A percentile compares a stretch with the other conserved stretches of the same genome.
These are phyloP conservation scores for Aphaenogaster rudis DNA, from an alignment of 1,140 invertebrate species.

Conservation along the genomic window DNA sequence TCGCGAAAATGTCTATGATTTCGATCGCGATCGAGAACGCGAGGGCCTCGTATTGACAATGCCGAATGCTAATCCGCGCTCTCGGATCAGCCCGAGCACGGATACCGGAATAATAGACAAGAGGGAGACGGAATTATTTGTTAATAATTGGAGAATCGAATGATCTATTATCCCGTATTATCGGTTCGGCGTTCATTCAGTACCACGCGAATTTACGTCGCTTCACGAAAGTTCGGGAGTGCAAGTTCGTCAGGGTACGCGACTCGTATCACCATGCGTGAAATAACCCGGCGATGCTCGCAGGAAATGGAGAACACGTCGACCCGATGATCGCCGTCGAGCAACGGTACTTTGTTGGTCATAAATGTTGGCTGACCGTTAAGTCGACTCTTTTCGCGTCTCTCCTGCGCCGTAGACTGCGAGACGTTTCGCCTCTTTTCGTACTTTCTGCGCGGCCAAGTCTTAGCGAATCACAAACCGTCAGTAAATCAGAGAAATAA, in stretches of 20 bases:
- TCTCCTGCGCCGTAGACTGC: neutral
- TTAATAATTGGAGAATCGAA: neutral
- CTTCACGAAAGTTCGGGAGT: neutral
- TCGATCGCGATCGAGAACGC: neutral
- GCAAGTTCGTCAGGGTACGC: neutral
- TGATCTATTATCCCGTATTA: neutral
- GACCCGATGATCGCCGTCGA: conserved; percentile 42
- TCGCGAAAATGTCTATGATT: conserved; percentile 8
- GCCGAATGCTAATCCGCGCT: neutral
- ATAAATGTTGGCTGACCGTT: conserved; percentile 72
- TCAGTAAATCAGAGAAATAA: neutral
- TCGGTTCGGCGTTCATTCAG: neutral
- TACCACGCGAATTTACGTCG: neutral
- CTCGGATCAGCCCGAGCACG: neutral
- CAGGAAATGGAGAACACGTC: conserved; percentile 40
- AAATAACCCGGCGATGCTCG: conserved; percentile 18
- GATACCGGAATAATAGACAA: neutral
- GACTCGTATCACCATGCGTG: conserved; percentile 18
- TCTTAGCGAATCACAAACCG: conserved; percentile 23
- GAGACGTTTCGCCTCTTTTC: conserved; percentile 56
- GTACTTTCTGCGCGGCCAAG: neutral
- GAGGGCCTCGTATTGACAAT: neutral
- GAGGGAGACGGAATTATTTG: neutral
- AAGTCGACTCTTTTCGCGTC: conserved; percentile 65
- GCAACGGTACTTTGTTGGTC: conserved; percentile 72